Conservation (phyloP, 2,113 vertebrate genomes). For the Heptranchias perlo region DNA sequence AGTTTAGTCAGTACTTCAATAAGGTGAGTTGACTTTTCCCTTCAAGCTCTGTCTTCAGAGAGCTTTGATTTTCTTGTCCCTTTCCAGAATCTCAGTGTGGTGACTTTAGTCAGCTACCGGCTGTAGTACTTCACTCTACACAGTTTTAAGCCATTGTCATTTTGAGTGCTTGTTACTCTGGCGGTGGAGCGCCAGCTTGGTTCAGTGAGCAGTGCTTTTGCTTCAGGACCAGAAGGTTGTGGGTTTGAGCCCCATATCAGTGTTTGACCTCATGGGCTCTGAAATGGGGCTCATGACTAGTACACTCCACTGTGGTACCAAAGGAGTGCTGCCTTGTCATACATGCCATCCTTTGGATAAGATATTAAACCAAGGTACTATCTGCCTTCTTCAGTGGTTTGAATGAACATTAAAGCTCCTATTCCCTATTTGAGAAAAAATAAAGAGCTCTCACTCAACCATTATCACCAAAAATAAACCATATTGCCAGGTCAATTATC, state of each 20-base stretch:
- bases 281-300: not conserved
- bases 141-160: not conserved
- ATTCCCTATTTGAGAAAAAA: not conserved
- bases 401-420: not conserved
- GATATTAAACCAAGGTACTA: no score
- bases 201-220: not conserved
- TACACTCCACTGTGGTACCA: not conserved
- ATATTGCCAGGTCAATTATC: not conserved
- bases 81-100: not conserved
- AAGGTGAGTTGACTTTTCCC: not conserved
- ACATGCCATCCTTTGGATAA: not conserved
- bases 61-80: not conserved
- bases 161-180: not conserved
- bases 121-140: not conserved
- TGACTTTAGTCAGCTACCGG: not conserved
- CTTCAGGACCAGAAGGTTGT: not conserved
- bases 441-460: not conserved
- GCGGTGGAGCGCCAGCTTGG: not conserved
- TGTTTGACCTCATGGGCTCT: not conserved
- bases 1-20: not conserved
- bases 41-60: not conserved
- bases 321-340: not conserved
- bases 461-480: not conserved
- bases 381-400: not conserved
- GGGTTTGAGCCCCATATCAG: not conserved